Conservation (phyloP, 2,888 invertebrate species). For the Coelopa pilipes region DNA sequence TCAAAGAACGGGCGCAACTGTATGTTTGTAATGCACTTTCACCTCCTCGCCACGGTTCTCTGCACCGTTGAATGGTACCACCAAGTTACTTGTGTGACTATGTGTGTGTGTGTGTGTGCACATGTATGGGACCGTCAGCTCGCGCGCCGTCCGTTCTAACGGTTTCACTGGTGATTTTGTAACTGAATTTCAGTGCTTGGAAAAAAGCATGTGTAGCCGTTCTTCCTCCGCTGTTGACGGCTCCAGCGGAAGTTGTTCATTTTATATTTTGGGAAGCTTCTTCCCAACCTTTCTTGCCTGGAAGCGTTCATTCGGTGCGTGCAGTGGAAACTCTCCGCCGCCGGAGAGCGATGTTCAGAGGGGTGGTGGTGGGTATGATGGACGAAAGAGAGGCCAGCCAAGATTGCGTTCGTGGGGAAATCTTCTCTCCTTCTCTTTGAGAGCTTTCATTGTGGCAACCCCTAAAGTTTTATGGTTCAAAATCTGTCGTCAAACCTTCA, state of each 20-base stretch:
- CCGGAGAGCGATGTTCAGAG: not conserved
- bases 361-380: not conserved
- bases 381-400: not conserved
- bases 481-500: no score
- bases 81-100: not conserved
- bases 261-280: slow-evolving; percentile 16
- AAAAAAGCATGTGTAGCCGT: slow-evolving; percentile 45
- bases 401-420: not conserved
- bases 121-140: slow-evolving; percentile 34
- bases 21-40: not conserved
- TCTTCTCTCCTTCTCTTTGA: not conserved
- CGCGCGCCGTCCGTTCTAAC: slow-evolving; percentile 54
- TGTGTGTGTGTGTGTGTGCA: slow-evolving; percentile 12
- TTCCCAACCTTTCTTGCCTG: not conserved
- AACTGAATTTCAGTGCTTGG: slow-evolving; percentile 58
- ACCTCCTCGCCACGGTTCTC: not conserved
- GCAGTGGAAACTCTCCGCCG: not conserved
- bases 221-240: slow-evolving; percentile 5
- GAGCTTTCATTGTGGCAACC: no score
- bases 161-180: slow-evolving; percentile 62
- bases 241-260: slow-evolving; percentile 37
- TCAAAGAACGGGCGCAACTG: not conserved
- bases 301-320: not conserved
- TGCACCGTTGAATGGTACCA: not conserved
- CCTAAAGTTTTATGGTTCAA: no score